phyloP scores from a whole-genome alignment of 2,113 vertebrate genomes.

The Aplodontia rufa region DNA sequence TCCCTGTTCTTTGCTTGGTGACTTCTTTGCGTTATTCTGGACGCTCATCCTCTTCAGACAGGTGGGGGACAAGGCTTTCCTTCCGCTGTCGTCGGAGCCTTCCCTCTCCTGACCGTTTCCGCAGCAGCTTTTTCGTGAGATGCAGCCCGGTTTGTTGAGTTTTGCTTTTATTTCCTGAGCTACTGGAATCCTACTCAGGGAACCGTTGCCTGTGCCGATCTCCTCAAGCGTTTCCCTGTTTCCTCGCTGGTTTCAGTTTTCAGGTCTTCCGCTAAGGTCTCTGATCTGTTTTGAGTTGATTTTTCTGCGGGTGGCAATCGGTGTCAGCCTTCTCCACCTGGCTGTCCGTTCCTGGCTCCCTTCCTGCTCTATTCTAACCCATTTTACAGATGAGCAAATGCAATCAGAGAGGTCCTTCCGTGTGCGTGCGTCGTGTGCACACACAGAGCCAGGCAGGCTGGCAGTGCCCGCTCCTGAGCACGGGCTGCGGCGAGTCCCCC shows the following conservation, averaged over 20 bases:
- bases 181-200: background rate
- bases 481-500: background rate
- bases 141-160: background rate
- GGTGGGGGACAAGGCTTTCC: background rate
- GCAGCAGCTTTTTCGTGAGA: background rate
- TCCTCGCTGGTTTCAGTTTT: background rate
- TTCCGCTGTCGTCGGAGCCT: background rate
- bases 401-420: background rate
- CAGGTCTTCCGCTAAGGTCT: background rate
- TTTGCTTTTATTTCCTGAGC: background rate
- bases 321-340: background rate
- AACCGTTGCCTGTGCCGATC: background rate
- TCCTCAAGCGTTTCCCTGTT: background rate
- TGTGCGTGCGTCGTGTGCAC: too few species aligned
- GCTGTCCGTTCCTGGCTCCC: too few species aligned
- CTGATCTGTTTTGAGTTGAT: background rate
- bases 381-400: background rate
- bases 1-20: background rate
- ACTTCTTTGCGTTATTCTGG: background rate
- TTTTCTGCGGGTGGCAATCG: background rate
- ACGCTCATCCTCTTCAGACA: background rate
- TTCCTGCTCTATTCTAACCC: background rate
- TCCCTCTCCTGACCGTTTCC: background rate
- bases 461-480: background rate
- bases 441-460: background rate